Conservation (phyloP, 2,797 vertebrate genomes). For the Clarias laeviceps region DNA sequence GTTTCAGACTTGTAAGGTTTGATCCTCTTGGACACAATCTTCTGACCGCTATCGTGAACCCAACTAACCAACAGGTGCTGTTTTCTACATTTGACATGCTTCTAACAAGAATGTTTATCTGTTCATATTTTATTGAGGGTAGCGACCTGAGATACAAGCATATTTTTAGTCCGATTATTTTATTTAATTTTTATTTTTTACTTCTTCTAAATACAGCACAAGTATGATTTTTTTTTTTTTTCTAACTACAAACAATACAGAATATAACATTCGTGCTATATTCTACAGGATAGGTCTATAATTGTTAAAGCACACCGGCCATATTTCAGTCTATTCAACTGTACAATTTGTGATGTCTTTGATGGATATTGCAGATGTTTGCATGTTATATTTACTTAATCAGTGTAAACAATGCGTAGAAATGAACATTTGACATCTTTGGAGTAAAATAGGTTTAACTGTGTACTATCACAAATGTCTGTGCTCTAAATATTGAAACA, state of each 20-base stretch:
- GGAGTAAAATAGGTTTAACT: neutral
- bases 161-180: neutral
- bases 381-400: neutral
- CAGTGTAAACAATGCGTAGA: neutral
- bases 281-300: neutral
- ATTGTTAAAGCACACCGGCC: neutral
- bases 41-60: slow-evolving; percentile 96
- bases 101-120: neutral
- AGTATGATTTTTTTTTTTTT: neutral
- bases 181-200: too few species aligned
- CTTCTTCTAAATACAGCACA: neutral
- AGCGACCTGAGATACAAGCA: neutral
- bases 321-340: neutral
- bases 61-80: slow-evolving; percentile 95
- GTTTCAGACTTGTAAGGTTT: slow-evolving; percentile 91
- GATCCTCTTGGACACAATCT: slow-evolving; percentile 98
- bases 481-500: neutral
- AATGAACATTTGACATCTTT: neutral
- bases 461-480: too few species aligned
- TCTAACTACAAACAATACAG: neutral
- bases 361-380: neutral
- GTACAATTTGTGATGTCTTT: neutral
- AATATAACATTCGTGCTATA: neutral
- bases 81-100: neutral
- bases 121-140: neutral